Evolutionary conservation across 2,113 vertebrate species (phyloP), one percentile per base, ranked within the genome.

Genomic region (Vulpes ferrilata): DNA sequence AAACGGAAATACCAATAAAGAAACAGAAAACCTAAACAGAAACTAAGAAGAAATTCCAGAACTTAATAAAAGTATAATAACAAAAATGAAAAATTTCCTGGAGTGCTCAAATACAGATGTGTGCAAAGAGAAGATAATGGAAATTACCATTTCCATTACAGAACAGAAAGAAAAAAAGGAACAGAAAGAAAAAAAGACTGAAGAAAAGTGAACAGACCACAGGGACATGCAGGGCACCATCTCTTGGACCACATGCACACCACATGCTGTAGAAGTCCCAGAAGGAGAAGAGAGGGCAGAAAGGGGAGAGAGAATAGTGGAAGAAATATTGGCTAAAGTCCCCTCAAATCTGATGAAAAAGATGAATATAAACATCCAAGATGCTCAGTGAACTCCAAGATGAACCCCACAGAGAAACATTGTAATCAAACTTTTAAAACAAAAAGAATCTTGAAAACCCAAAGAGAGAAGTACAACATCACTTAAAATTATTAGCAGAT

Each of bases 1-100:
- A 93, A 83, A 86, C 19, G 25, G 62, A 90, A 90, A 64, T 19
- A 82, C 8, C 53, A n/a, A 80, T 60, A 23, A 73, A 94, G 57
- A 83, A 25, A 35, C 0, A 6, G 43, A 59, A 88, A 88, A 81
- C 43, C 65, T 73, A 32, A 32, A 81, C 57, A 83, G 25, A 64
- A 81, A 51, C 25, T 27, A 57, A 35, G 57, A 55, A 71, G 32
- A 38, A 83, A 89, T 65, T 83, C n/a, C 65, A 11, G 48, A 90
- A 7, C 27, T 64, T 16, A 57, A 83, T 16, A 57, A 83, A 88
- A 88, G 38, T 19, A 25, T 10, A 90, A 9, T 62, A 74, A 83
- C n/a, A 55, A 86, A 89, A 64, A 43, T 57, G 48, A 95, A 90
- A 74, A 74, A n/a, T 64, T n/a, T 57, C 55, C 3, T n/a, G 20